Percentiles rank a stretch among this genome's conserved stretches.
Conservation (phyloP, 1,140 invertebrate genomes). For the Caenorhabditis inopinata region DNA sequence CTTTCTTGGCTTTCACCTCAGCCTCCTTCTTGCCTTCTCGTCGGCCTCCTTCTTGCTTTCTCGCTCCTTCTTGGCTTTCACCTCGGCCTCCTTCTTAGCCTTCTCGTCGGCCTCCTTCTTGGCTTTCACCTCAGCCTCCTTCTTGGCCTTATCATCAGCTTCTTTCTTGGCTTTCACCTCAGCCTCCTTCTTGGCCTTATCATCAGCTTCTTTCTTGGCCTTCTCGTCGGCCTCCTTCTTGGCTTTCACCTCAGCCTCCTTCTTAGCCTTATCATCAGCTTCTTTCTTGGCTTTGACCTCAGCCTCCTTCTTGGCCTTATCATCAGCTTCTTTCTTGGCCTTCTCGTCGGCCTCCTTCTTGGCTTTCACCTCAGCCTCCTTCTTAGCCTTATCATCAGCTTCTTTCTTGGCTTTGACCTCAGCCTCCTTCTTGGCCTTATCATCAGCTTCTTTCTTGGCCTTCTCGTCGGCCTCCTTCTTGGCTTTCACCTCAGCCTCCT, state of each 20-base stretch:
- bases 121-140: neutral
- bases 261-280: neutral
- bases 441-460: neutral
- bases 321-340: neutral
- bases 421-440: neutral
- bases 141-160: slow-evolving; percentile 14
- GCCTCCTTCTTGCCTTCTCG: slow-evolving; percentile 5
- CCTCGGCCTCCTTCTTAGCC: neutral
- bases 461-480: neutral
- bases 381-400: slow-evolving; percentile 12
- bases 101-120: slow-evolving; percentile 15
- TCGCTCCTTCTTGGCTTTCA: neutral
- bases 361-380: slow-evolving; percentile 2
- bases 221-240: slow-evolving; percentile 2
- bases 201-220: slow-evolving; percentile 17
- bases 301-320: slow-evolving; percentile 9
- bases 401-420: neutral
- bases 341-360: neutral
- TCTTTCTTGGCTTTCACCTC: slow-evolving; percentile 4
- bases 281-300: slow-evolving; percentile 11
- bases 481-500: neutral
- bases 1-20: too few relatives aligned
- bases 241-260: neutral
- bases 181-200: neutral
- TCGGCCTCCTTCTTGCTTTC: neutral